These are phyloP conservation scores for Riparia riparia DNA, from an alignment of 2,113 vertebrate species.

Conservation along the genomic window DNA sequence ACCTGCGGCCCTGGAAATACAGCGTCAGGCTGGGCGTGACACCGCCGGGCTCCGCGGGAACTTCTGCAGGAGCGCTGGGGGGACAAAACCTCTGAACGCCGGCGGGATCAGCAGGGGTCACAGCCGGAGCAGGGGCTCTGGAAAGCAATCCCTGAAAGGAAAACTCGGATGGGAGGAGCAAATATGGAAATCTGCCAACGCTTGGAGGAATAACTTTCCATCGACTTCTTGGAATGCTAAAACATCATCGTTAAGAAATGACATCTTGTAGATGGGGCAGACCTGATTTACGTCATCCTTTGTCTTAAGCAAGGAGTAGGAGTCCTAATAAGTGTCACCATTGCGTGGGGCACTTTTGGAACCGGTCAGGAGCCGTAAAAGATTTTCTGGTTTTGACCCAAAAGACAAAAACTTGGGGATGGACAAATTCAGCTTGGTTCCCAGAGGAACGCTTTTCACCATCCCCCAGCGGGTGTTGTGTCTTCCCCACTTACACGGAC, in stretches of 20 bases:
- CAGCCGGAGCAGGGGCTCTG: fast-evolving
- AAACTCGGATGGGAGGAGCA: not conserved
- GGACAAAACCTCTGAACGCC: no score
- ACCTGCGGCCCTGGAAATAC: not conserved
- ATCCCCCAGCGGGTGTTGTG: fast-evolving
- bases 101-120: not conserved
- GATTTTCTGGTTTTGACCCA: not conserved
- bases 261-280: fast-evolving
- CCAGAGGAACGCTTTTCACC: not conserved
- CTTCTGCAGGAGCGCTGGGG: not conserved
- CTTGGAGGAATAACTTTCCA: fast-evolving
- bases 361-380: fast-evolving
- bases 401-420: not conserved
- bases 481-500: fast-evolving
- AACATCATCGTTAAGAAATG: fast-evolving
- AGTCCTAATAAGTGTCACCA: not conserved
- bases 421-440: not conserved
- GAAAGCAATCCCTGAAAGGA: not conserved
- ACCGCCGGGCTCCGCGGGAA: fast-evolving
- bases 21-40: fast-evolving
- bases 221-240: not conserved
- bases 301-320: not conserved
- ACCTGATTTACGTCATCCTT: not conserved
- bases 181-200: fast-evolving
- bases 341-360: fast-evolving